phyloP scores from a whole-genome alignment of 2,113 vertebrate genomes.

The Perccottus glenii region DNA sequence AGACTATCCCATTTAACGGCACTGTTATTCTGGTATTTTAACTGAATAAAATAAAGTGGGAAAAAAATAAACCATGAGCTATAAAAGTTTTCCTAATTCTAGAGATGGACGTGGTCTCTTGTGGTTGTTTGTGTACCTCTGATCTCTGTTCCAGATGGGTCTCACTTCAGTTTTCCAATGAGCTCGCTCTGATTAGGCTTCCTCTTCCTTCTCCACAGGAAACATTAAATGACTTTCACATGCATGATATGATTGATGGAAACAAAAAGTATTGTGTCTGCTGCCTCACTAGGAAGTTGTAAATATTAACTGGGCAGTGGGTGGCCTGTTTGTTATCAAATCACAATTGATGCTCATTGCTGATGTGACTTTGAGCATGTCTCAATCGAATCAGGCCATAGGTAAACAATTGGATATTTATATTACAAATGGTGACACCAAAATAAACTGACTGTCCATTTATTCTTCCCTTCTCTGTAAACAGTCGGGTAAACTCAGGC shows the following conservation, averaged over 20 bases:
- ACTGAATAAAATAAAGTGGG: too few species aligned
- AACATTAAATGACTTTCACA: constrained; percentile 23
- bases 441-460: not conserved
- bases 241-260: constrained; percentile 11
- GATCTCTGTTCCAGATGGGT: constrained; percentile 15
- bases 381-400: not conserved
- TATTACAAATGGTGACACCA: not conserved
- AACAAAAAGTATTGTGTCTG: constrained; percentile 29
- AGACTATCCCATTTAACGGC: too few species aligned
- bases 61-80: too few species aligned
- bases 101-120: constrained; percentile 4
- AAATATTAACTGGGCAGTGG: not conserved
- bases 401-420: not conserved
- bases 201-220: constrained; percentile 25
- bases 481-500: constrained; percentile 12
- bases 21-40: too few species aligned
- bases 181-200: constrained; percentile 30
- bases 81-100: not conserved
- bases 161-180: constrained; percentile 5
- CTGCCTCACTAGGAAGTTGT: constrained; percentile 12
- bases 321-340: not conserved
- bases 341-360: not conserved
- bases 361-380: not conserved
- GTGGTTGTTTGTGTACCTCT: constrained; percentile 7
- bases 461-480: not conserved